Evolutionary conservation across 2,888 invertebrate species (phyloP).

Genomic region (Ariolimax columbianus): DNA sequence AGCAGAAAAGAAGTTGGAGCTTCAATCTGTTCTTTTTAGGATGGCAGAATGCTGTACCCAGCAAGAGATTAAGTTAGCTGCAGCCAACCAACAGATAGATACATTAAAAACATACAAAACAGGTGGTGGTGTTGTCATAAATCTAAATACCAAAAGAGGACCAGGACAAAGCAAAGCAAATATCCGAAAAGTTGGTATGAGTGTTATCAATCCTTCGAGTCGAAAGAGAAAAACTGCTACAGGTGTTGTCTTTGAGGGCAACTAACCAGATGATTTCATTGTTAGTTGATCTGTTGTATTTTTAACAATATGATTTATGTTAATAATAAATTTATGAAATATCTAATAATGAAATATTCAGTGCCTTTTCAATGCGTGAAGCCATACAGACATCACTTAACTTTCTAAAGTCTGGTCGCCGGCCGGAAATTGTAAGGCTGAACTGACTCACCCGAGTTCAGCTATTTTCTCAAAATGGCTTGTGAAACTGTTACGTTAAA

Average conservation of each 20-base stretch:
- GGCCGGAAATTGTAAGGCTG: too few species aligned
- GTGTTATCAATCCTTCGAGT: slow-evolving; percentile 74
- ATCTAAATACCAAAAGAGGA: slow-evolving; percentile 67
- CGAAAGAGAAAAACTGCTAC: slow-evolving; percentile 74
- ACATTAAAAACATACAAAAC: slow-evolving; percentile 63
- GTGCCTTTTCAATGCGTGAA: too few species aligned
- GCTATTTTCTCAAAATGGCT: too few species aligned
- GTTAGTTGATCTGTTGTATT: not conserved
- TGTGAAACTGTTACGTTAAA: too few species aligned
- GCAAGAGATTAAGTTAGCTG: slow-evolving; percentile 65
- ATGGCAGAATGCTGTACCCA: slow-evolving; percentile 66
- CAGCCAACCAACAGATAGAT: slow-evolving; percentile 68
- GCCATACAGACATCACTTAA: too few species aligned
- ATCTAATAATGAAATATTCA: too few species aligned
- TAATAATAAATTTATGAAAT: too few species aligned
- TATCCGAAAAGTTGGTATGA: slow-evolving; percentile 74
- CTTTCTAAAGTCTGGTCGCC: too few species aligned
- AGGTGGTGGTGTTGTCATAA: slow-evolving; percentile 54
- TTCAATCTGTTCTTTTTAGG: slow-evolving; percentile 69
- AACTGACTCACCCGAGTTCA: too few species aligned
- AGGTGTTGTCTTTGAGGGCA: slow-evolving; percentile 71
- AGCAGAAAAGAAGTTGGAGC: slow-evolving; percentile 70
- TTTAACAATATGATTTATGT: not conserved
- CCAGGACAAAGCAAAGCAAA: slow-evolving; percentile 62
- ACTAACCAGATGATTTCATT: not conserved